A percentile compares a stretch with the other conserved stretches of the same genome.
phyloP scores from a whole-genome alignment of 2,888 invertebrate genomes.

The Himalopsyche kuldschensis region DNA sequence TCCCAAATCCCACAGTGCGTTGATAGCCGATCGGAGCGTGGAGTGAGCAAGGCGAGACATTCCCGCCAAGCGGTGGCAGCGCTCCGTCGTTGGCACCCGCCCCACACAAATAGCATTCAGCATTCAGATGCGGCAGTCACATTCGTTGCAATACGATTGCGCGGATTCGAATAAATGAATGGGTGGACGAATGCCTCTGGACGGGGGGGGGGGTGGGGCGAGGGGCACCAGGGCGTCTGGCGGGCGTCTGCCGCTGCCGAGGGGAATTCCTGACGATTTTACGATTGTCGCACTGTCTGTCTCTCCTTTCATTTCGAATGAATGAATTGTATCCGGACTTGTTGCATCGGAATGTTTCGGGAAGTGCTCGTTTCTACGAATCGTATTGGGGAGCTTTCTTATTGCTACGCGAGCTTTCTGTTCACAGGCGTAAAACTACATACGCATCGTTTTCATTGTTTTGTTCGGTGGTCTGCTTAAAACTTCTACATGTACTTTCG shows the following conservation, averaged over 20 bases:
- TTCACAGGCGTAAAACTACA: neutral
- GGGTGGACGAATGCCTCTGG: constrained; percentile 8
- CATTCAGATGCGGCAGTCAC: constrained; percentile 15
- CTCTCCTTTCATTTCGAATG: constrained; percentile 17
- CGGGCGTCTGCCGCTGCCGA: constrained; percentile 1
- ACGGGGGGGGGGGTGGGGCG: neutral
- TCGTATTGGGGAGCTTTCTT: neutral
- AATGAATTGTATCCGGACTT: constrained; percentile 13
- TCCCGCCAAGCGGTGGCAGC: neutral
- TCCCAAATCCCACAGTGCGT: neutral
- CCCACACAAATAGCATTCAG: neutral
- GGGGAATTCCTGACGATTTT: constrained; percentile 9
- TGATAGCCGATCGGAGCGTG: neutral
- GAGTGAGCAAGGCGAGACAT: neutral
- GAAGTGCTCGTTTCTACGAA: neutral
- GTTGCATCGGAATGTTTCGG: constrained; percentile 7
- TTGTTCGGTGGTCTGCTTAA: no score
- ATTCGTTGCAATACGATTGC: constrained; percentile 31
- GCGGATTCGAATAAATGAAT: constrained; percentile 30
- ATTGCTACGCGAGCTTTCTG: neutral
- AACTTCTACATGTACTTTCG: no score
- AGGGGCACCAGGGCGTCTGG: neutral
- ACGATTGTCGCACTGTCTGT: constrained; percentile 18
- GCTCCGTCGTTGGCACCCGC: neutral
- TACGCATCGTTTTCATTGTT: no score